Evolutionary conservation across 2,888 invertebrate genomes (phyloP).

Genomic region (Drosophila incognita): DNA sequence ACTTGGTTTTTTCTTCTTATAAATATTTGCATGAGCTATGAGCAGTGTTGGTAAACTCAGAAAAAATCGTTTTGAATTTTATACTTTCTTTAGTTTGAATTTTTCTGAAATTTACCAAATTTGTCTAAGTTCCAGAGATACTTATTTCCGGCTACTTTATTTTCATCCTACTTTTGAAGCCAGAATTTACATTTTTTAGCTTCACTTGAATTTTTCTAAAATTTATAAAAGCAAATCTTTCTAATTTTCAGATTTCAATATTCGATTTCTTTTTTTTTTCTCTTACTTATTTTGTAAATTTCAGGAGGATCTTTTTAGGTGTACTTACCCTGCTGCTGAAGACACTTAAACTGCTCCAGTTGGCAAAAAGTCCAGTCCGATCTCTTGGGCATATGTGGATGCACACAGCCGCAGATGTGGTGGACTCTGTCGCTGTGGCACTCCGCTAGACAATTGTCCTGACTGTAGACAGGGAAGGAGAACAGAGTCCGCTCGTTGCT

Average conservation of each 20-base stretch:
- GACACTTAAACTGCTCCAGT: slow-evolving; percentile 66
- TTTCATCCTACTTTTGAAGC: no score
- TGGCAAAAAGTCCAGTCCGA: slow-evolving; percentile 68
- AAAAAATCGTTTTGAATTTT: not conserved
- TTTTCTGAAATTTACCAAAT: not conserved
- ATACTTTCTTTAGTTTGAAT: not conserved
- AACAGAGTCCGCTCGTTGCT: slow-evolving; percentile 85
- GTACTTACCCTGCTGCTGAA: slow-evolving; percentile 59
- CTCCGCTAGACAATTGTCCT: slow-evolving; percentile 88
- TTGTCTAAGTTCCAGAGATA: no score
- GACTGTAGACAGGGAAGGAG: slow-evolving; percentile 86
- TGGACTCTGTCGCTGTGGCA: slow-evolving; percentile 86
- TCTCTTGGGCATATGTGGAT: slow-evolving; percentile 86
- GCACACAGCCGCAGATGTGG: slow-evolving; percentile 87
- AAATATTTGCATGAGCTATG: not conserved
- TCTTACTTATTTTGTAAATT: not conserved
- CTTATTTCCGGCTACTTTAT: no score
- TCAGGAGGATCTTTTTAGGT: not conserved
- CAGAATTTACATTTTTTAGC: no score
- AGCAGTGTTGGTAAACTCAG: no score
- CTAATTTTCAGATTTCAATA: not conserved
- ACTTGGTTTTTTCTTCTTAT: not conserved
- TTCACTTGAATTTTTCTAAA: not conserved
- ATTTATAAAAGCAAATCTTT: not conserved
- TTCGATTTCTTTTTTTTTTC: not conserved